Evolutionary conservation across 2,113 vertebrate genomes (phyloP).

Genomic region (Bungarus multicinctus): DNA sequence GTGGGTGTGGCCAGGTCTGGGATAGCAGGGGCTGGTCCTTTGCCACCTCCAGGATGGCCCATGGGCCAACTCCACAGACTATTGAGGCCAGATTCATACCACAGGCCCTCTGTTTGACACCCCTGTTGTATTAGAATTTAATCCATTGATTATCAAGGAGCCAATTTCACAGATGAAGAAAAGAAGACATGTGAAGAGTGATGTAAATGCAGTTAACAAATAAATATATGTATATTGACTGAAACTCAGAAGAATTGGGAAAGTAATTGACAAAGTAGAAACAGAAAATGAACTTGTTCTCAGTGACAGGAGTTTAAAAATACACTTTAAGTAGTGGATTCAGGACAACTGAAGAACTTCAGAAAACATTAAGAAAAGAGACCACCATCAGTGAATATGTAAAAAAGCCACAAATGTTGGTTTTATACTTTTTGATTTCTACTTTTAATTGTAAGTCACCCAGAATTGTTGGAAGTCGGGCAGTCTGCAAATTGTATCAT

Average conservation of each 20-base stretch:
- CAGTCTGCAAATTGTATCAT: background rate
- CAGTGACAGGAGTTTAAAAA: background rate
- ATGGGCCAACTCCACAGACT: too few species aligned
- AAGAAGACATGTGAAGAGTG: background rate
- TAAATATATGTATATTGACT: background rate
- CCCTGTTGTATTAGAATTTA: background rate
- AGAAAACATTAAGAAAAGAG: background rate
- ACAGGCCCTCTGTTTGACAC: accelerated
- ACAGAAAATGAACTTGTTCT: background rate
- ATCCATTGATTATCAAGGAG: background rate
- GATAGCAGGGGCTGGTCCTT: too few species aligned
- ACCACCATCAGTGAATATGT: background rate
- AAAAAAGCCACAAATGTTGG: background rate
- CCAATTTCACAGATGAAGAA: background rate
- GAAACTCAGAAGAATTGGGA: background rate
- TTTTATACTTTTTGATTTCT: background rate
- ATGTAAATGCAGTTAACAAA: background rate
- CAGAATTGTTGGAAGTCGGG: background rate
- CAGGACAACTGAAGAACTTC: background rate
- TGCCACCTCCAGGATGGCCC: too few species aligned
- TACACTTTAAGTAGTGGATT: background rate
- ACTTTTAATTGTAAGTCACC: background rate
- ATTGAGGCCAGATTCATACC: too few species aligned
- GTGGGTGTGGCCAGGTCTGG: too few species aligned
- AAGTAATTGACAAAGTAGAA: background rate